Percentiles rank a stretch among this genome's conserved stretches.
phyloP scores from a whole-genome alignment of 2,797 vertebrate genomes.

The Anabacerthia variegaticeps region DNA sequence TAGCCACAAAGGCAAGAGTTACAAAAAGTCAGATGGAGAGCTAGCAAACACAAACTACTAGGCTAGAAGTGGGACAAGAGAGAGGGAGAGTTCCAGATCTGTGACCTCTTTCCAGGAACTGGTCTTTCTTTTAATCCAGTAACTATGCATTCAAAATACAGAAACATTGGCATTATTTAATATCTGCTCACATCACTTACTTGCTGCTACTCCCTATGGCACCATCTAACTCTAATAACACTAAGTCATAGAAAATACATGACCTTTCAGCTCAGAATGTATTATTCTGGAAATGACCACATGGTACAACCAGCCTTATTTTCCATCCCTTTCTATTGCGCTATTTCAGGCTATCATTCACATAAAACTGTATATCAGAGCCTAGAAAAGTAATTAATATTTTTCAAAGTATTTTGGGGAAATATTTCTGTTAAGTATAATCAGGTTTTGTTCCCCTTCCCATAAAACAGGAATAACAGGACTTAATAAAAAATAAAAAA shows the following conservation, averaged over 20 bases:
- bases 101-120: not conserved
- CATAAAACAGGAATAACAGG: not conserved
- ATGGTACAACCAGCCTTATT: not conserved
- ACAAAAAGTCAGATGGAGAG: not conserved
- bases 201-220: not conserved
- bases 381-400: not conserved
- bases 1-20: not conserved
- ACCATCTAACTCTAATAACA: not conserved
- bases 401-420: not conserved
- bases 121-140: not conserved
- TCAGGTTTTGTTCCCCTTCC: not conserved
- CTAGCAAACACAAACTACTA: not conserved
- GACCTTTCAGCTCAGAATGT: not conserved
- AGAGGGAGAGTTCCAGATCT: not conserved
- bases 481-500: not conserved
- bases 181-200: not conserved
- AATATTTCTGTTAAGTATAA: not conserved
- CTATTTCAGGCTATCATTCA: not conserved
- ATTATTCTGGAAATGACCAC: not conserved
- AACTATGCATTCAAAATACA: not conserved
- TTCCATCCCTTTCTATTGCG: not conserved
- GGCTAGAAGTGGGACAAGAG: not conserved
- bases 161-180: not conserved
- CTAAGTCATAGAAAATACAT: not conserved
- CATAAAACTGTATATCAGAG: not conserved